Evolutionary conservation across 2,888 invertebrate species (phyloP).

Genomic region (Schizaphis graminum): DNA sequence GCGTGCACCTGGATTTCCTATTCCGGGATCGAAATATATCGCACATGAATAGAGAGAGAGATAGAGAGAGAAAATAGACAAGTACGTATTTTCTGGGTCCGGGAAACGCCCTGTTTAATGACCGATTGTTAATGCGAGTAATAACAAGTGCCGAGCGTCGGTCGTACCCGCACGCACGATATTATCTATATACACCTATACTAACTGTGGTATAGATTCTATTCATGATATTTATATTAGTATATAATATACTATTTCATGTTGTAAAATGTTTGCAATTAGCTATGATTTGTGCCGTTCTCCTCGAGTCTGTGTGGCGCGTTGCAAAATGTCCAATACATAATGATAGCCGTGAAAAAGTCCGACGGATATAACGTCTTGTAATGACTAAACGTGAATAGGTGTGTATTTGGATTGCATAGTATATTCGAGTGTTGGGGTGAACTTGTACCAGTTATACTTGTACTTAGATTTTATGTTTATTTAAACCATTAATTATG

Average conservation of each 20-base stretch:
- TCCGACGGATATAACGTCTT: neutral
- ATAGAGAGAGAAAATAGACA: neutral
- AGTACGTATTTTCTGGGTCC: conserved; percentile 12
- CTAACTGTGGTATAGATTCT: neutral
- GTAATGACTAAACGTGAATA: neutral
- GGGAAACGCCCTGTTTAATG: conserved; percentile 51
- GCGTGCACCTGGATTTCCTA: neutral
- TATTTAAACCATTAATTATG: neutral
- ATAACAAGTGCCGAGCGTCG: neutral
- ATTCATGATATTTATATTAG: neutral
- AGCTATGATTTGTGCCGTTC: neutral
- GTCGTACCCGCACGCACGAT: neutral
- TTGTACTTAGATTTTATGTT: neutral
- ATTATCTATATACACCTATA: neutral
- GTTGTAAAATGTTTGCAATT: neutral
- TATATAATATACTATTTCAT: neutral
- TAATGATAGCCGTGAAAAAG: neutral
- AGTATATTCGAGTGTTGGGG: neutral
- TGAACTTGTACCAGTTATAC: neutral
- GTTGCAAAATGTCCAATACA: neutral
- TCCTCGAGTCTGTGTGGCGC: neutral
- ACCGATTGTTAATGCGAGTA: neutral
- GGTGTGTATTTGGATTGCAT: neutral
- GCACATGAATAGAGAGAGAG: neutral
- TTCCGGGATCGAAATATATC: conserved; percentile 10